A percentile compares a stretch with the other conserved stretches of the same genome.
Evolutionary conservation across 2,888 invertebrate genomes (phyloP).

Genomic region (Liopterus haemorrhoidalis): DNA sequence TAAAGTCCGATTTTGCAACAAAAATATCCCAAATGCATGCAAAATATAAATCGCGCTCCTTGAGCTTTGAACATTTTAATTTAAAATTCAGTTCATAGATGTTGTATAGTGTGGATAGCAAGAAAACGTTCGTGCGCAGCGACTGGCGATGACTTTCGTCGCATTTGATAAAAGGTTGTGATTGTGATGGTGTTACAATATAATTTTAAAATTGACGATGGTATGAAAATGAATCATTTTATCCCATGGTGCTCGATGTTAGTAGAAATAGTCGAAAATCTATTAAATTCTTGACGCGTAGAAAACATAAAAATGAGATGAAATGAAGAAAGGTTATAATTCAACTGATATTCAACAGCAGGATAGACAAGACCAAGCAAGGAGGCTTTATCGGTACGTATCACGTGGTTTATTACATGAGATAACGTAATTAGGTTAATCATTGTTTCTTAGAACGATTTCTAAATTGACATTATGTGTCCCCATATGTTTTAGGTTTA

Average conservation of each 20-base stretch:
- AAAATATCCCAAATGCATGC: no score
- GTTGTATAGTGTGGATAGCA: no score
- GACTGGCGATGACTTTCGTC: slow-evolving; percentile 22
- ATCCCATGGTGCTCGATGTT: slow-evolving; percentile 37
- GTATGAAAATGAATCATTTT: slow-evolving; percentile 42
- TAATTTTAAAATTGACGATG: slow-evolving; percentile 42
- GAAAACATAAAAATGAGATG: slow-evolving; percentile 47
- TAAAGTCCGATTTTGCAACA: no score
- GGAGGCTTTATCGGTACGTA: slow-evolving; percentile 52
- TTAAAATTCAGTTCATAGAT: no score
- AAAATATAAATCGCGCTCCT: no score
- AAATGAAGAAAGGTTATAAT: slow-evolving; percentile 53
- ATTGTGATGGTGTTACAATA: slow-evolving; percentile 46
- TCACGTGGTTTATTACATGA: slow-evolving; percentile 1
- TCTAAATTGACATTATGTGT: neutral
- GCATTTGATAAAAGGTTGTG: slow-evolving; percentile 42
- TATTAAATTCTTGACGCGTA: slow-evolving; percentile 46
- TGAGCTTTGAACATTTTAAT: no score
- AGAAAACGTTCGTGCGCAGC: no score
- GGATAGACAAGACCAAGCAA: slow-evolving; percentile 52
- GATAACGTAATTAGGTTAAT: slow-evolving; percentile 7
- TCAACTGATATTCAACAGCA: slow-evolving; percentile 49
- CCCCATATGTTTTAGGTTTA: slow-evolving; percentile 48
- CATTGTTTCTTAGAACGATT: slow-evolving; percentile 17
- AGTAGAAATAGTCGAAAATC: slow-evolving; percentile 38